These are phyloP conservation scores for Zhengitettix transpicula DNA, from an alignment of 2,888 invertebrate genomes.

Conservation along the genomic window DNA sequence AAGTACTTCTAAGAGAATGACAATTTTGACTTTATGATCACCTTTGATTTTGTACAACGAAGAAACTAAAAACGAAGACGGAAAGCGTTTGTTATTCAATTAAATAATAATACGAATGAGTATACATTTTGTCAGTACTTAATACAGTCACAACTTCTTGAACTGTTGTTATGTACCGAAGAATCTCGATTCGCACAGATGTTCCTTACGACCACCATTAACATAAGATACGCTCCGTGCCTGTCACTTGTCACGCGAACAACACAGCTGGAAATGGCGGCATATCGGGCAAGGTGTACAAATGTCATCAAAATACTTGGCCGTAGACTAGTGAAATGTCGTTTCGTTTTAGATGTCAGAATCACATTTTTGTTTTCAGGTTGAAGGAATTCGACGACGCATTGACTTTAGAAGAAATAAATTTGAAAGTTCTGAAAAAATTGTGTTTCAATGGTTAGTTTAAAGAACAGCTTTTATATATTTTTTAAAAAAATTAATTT, in stretches of 20 bases:
- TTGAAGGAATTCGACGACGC: slow-evolving; percentile 65
- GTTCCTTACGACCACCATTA: slow-evolving; percentile 1
- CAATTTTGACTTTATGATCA: neutral
- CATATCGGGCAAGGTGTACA: slow-evolving; percentile 20
- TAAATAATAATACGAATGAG: too few relatives aligned
- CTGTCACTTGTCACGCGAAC: slow-evolving; percentile 1
- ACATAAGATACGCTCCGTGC: slow-evolving; percentile 1
- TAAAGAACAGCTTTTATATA: too few relatives aligned
- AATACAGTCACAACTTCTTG: too few relatives aligned
- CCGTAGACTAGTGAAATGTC: neutral
- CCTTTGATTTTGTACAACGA: neutral
- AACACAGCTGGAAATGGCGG: slow-evolving; percentile 16
- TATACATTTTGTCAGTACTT: too few relatives aligned
- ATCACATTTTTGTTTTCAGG: slow-evolving; percentile 31
- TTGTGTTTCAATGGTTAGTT: slow-evolving; percentile 63
- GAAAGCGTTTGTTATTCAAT: too few relatives aligned
- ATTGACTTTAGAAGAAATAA: slow-evolving; percentile 50
- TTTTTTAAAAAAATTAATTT: too few relatives aligned
- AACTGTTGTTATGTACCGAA: neutral
- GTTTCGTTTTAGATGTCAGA: neutral
- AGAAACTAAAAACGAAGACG: neutral
- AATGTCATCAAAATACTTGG: slow-evolving; percentile 8
- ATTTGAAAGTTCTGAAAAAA: slow-evolving; percentile 45
- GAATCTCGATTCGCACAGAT: slow-evolving; percentile 1
- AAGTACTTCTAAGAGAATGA: neutral